phyloP scores from a whole-genome alignment of 2,113 vertebrate species.

The Scopus umbretta region DNA sequence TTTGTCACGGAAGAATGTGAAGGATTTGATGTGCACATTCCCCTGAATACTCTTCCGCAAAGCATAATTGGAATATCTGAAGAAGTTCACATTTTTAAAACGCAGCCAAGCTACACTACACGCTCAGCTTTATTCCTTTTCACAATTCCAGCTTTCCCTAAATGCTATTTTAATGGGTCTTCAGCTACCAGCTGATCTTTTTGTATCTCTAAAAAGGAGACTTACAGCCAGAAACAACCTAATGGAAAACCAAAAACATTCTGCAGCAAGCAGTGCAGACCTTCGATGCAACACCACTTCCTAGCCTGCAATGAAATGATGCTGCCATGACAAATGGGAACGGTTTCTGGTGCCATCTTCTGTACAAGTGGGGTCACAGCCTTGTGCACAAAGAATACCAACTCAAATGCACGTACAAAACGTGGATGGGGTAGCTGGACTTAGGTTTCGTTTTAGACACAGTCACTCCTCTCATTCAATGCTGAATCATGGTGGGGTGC shows the following conservation, averaged over 20 bases:
- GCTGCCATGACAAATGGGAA: background rate
- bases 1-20: background rate
- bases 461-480: background rate
- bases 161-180: background rate
- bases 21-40: fast-evolving
- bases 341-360: background rate
- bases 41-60: background rate
- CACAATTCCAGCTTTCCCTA: background rate
- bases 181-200: background rate
- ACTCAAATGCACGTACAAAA: fast-evolving
- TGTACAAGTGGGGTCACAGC: background rate
- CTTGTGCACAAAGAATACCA: background rate
- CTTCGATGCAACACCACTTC: background rate
- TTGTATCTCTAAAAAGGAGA: background rate
- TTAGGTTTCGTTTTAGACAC: background rate
- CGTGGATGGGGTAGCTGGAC: background rate
- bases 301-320: background rate
- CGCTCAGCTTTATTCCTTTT: background rate
- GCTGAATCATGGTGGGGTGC: background rate
- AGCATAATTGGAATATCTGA: fast-evolving
- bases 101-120: background rate
- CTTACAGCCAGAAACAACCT: background rate
- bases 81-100: background rate
- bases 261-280: background rate
- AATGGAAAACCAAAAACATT: background rate